Percentiles rank a stretch among this genome's conserved stretches.
phyloP scores from a whole-genome alignment of 2,113 vertebrate species.

The Nothocercus nigrocapillus region DNA sequence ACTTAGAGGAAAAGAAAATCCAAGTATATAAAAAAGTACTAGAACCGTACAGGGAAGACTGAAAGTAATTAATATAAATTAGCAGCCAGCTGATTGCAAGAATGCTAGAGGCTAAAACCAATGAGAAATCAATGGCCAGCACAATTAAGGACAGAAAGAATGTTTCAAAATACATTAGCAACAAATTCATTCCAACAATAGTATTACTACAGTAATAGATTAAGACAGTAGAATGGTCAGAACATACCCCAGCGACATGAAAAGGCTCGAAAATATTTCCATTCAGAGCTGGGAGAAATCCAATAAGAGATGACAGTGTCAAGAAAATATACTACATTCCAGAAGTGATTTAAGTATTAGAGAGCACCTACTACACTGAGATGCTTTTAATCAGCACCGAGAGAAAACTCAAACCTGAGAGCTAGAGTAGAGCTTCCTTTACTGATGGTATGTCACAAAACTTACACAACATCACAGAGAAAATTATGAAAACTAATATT shows the following conservation, averaged over 20 bases:
- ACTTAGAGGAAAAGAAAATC: background rate
- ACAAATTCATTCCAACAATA: conserved; percentile 41
- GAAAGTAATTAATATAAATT: conserved; percentile 58
- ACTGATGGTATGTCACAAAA: background rate
- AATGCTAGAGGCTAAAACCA: conserved; percentile 25
- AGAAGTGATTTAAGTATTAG: conserved; percentile 27
- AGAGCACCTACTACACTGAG: background rate
- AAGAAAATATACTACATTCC: background rate
- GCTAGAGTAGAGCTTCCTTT: background rate
- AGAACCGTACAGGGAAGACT: background rate
- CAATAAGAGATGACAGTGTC: background rate
- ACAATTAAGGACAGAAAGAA: conserved; percentile 61
- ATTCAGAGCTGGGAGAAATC: conserved; percentile 19
- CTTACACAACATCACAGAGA: background rate
- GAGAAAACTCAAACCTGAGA: background rate
- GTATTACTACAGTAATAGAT: conserved; percentile 43
- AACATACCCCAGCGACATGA: background rate
- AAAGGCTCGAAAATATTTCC: background rate
- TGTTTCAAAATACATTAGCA: conserved; percentile 61
- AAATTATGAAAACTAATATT: background rate
- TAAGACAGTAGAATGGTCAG: background rate
- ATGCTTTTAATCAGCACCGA: background rate
- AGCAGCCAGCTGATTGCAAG: conserved; percentile 19
- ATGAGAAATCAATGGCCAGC: conserved; percentile 60
- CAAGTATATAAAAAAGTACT: background rate